Conservation (phyloP, 2,888 invertebrate genomes). For the Merodon equestris region DNA sequence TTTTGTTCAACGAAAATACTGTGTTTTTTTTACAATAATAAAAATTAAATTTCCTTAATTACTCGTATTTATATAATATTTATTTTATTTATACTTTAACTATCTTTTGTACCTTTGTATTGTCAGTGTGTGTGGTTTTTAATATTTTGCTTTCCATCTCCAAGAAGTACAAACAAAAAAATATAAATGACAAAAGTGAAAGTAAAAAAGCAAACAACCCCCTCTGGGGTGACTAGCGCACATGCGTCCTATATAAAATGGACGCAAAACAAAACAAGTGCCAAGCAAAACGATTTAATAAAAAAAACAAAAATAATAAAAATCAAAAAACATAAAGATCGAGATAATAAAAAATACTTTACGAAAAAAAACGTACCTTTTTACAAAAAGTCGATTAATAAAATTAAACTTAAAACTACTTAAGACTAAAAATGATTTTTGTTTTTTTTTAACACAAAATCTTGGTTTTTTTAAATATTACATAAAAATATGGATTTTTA, state of each 20-base stretch:
- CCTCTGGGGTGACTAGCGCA: background rate
- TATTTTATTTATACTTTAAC: background rate
- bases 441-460: slow-evolving; percentile 6
- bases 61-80: slow-evolving; percentile 5
- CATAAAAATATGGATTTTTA: slow-evolving; percentile 51
- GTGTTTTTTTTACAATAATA: slow-evolving; percentile 45
- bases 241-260: background rate
- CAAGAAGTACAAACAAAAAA: slow-evolving; percentile 28
- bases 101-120: slow-evolving; percentile 61
- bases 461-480: slow-evolving; percentile 23
- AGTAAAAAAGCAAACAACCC: slow-evolving; percentile 26
- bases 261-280: background rate
- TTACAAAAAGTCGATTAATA: too few species aligned
- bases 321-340: slow-evolving; percentile 14
- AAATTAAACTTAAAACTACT: slow-evolving; percentile 44
- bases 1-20: too few species aligned
- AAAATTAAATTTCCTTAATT: slow-evolving; percentile 13
- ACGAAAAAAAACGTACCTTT: too few species aligned
- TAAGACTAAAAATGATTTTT: too few species aligned
- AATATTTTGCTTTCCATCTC: slow-evolving; percentile 13
- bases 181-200: slow-evolving; percentile 29
- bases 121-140: slow-evolving; percentile 56
- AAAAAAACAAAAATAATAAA: slow-evolving; percentile 43
- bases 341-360: background rate
- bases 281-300: slow-evolving; percentile 23